Conservation (phyloP, 2,888 invertebrate genomes). For the Tyria jacobaeae region DNA sequence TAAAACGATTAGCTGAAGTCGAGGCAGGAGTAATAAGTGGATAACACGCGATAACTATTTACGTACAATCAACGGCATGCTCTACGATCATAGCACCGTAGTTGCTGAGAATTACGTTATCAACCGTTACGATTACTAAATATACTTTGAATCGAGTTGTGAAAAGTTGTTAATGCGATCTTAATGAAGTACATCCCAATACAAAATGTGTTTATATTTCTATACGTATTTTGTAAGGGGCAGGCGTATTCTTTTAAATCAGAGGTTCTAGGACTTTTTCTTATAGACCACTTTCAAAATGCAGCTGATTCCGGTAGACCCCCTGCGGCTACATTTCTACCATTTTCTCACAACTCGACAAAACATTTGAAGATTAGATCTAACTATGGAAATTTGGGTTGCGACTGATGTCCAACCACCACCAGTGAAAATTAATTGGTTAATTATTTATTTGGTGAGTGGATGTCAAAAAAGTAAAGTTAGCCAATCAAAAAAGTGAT, state of each 20-base stretch:
- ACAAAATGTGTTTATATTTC: constrained; percentile 1
- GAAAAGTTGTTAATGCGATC: constrained; percentile 2
- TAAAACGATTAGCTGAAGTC: constrained; percentile 71
- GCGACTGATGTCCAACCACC: too few species aligned
- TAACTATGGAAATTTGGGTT: too few species aligned
- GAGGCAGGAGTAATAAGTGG: constrained; percentile 64
- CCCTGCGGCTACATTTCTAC: too few species aligned
- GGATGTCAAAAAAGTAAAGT: too few species aligned
- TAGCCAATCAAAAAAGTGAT: too few species aligned
- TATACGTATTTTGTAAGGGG: background rate
- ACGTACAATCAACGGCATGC: constrained; percentile 37
- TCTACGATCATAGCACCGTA: constrained; percentile 25
- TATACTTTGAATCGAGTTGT: constrained; percentile 7
- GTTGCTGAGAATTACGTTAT: constrained; percentile 13
- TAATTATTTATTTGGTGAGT: too few species aligned
- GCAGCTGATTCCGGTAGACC: too few species aligned
- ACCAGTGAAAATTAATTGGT: too few species aligned
- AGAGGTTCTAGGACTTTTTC: too few species aligned
- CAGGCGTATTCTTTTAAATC: background rate
- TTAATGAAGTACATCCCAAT: constrained; percentile 1
- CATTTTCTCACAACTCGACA: too few species aligned
- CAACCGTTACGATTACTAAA: constrained; percentile 9
- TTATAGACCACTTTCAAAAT: too few species aligned
- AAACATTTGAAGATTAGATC: too few species aligned
- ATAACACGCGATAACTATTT: constrained; percentile 67